Percentiles rank a stretch among this genome's conserved stretches.
phyloP scores from a whole-genome alignment of 2,797 vertebrate species.

The Clarias platycephalus region DNA sequence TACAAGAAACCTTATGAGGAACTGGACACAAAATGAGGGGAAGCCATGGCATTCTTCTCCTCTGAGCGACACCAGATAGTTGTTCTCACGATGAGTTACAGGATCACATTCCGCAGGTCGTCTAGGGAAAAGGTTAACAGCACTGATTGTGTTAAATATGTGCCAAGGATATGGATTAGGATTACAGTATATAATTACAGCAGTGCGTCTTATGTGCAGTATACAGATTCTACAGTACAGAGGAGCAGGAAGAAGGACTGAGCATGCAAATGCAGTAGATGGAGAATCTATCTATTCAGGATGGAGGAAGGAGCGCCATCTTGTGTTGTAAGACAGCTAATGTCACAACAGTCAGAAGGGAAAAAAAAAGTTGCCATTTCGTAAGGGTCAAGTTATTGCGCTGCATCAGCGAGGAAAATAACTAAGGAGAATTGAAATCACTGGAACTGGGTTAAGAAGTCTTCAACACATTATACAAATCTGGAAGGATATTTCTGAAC shows the following conservation, averaged over 20 bases:
- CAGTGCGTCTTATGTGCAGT: neutral
- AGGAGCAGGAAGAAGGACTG: neutral
- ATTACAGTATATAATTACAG: neutral
- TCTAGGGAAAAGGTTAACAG: slow-evolving; percentile 4
- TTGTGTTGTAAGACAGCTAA: neutral
- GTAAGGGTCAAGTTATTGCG: no score
- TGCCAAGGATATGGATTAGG: neutral
- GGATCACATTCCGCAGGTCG: neutral
- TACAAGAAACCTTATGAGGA: neutral
- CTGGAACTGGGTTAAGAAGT: no score
- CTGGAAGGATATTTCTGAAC: no score
- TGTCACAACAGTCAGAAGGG: neutral
- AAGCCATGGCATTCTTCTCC: neutral
- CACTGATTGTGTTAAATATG: slow-evolving; percentile 22
- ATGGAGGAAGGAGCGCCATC: neutral
- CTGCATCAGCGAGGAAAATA: no score
- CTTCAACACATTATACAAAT: no score
- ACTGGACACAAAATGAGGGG: neutral
- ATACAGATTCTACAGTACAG: neutral
- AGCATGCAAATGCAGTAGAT: neutral
- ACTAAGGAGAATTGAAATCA: no score
- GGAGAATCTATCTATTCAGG: neutral
- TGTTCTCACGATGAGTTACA: slow-evolving; percentile 15
- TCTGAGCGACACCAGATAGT: neutral
- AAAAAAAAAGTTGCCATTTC: no score